Percentiles rank a stretch among this genome's conserved stretches.
These are phyloP conservation scores for Catharus bicknelli DNA, from an alignment of 2,113 vertebrate species.

Conservation along the genomic window DNA sequence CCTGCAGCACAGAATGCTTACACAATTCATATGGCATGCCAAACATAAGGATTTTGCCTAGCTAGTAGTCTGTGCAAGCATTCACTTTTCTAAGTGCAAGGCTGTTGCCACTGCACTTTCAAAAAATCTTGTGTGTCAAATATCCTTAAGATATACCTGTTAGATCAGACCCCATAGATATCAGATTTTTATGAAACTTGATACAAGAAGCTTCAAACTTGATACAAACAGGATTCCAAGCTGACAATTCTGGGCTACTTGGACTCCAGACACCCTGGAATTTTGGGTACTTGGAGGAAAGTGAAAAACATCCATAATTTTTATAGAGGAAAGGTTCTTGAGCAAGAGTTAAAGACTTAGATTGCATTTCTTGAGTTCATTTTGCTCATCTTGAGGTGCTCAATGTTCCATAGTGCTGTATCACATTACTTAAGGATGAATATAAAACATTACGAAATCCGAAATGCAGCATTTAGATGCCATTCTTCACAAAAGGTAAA, in stretches of 20 bases:
- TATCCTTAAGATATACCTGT: neutral
- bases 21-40: neutral
- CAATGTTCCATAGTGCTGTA: neutral
- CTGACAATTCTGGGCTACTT: neutral
- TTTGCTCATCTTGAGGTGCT: accelerated
- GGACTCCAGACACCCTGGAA: neutral
- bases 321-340: neutral
- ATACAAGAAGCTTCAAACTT: too few relatives aligned
- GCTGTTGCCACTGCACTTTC: neutral
- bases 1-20: neutral
- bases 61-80: neutral
- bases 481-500: neutral
- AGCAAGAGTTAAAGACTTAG: neutral
- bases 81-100: neutral
- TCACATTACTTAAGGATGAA: neutral
- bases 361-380: neutral
- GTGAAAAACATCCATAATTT: neutral
- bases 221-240: neutral
- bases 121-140: neutral
- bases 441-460: neutral
- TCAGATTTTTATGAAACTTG: neutral
- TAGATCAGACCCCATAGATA: neutral
- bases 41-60: neutral
- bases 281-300: neutral
- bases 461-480: neutral